phyloP scores from a whole-genome alignment of 2,888 invertebrate genomes.

The Sipha maydis region DNA sequence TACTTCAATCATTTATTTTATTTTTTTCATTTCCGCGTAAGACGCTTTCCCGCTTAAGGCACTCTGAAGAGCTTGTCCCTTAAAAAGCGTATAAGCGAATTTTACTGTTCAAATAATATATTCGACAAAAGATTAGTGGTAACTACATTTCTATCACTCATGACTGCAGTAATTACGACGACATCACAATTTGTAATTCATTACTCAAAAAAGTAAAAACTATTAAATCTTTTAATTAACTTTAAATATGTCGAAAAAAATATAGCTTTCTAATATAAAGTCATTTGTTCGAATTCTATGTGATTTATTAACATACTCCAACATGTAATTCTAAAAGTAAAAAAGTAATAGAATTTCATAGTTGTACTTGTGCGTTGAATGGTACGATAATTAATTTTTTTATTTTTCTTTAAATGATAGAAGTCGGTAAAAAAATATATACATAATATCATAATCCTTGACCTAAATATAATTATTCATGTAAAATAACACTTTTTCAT shows the following conservation, averaged over 20 bases:
- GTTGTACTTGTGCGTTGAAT: neutral
- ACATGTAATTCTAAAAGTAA: neutral
- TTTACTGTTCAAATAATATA: no score
- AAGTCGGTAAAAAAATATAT: neutral
- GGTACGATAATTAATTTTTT: neutral
- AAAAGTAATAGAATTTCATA: neutral
- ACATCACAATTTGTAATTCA: no score
- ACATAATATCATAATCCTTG: neutral
- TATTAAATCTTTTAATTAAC: neutral
- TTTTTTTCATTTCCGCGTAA: no score
- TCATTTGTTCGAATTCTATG: neutral
- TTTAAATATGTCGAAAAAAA: neutral
- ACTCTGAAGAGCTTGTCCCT: no score
- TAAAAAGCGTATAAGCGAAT: no score
- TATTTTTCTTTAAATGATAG: neutral
- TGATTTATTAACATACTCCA: neutral
- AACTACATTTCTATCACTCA: no score
- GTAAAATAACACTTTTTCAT: neutral
- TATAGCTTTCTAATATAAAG: neutral
- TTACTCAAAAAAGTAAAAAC: no score
- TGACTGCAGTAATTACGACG: no score
- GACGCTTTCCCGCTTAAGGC: no score
- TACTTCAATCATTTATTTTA: no score
- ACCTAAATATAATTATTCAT: neutral
- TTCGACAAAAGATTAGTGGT: no score